Evolutionary conservation across 2,797 vertebrate genomes (phyloP).

Genomic region (Macrochelys suwanniensis): DNA sequence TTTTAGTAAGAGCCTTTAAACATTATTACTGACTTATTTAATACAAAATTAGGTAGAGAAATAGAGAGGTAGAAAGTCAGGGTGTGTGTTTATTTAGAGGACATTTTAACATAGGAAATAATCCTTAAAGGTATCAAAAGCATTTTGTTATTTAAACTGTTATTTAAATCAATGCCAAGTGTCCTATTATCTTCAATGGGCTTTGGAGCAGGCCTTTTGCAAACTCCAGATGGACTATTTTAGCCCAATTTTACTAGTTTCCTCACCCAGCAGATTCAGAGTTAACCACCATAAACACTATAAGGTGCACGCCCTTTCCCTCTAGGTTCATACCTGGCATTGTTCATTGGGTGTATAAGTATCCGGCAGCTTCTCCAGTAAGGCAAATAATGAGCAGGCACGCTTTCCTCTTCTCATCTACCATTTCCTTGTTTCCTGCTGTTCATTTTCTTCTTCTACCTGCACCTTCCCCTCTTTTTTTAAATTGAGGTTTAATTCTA

Average conservation of each 20-base stretch:
- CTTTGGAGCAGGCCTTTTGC: not conserved
- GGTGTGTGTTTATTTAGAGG: not conserved
- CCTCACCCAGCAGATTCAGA: not conserved
- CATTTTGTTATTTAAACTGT: not conserved
- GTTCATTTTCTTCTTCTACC: not conserved
- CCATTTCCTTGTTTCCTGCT: not conserved
- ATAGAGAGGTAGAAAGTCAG: not conserved
- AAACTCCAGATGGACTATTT: not conserved
- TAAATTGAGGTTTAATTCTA: not conserved
- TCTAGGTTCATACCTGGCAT: not conserved
- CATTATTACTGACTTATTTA: not conserved
- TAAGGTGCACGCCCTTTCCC: not conserved
- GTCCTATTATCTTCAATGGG: not conserved
- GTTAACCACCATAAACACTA: not conserved
- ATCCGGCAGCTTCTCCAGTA: not conserved
- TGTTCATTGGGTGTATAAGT: not conserved
- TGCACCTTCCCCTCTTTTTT: not conserved
- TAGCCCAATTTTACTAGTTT: not conserved
- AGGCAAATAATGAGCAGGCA: not conserved
- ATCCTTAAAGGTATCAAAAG: not conserved
- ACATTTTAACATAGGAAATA: not conserved
- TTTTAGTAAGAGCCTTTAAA: not conserved
- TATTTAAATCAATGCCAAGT: not conserved
- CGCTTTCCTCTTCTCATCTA: not conserved
- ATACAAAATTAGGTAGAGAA: fast-evolving